phyloP scores from a whole-genome alignment of 2,113 vertebrate species.

The Forbesichthys agassizii region DNA sequence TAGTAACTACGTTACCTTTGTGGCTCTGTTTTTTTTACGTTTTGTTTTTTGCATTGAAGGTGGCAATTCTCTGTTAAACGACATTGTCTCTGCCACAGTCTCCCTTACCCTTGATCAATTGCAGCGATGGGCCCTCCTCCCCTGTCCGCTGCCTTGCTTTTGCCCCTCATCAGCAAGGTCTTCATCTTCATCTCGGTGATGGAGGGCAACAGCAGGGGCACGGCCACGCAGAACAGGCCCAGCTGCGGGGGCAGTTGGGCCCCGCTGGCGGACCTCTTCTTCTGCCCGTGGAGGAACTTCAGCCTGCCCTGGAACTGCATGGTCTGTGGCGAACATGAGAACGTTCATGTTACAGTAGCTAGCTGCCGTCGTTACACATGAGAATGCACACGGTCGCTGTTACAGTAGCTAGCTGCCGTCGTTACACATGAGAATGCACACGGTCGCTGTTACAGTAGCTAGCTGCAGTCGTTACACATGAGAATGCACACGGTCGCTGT shows the following conservation, averaged over 20 bases:
- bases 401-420: too few species aligned
- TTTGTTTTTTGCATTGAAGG: too few species aligned
- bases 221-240: slow-evolving; percentile 89
- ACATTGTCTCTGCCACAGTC: neutral
- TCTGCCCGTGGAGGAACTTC: slow-evolving; percentile 94
- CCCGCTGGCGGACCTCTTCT: slow-evolving; percentile 84
- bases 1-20: too few species aligned
- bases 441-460: too few species aligned
- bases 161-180: slow-evolving; percentile 80
- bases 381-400: too few species aligned
- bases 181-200: slow-evolving; percentile 86
- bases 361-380: too few species aligned
- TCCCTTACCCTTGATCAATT: slow-evolving; percentile 69
- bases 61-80: too few species aligned
- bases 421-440: too few species aligned
- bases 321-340: slow-evolving; percentile 71
- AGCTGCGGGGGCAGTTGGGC: slow-evolving; percentile 81
- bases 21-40: too few species aligned
- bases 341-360: neutral
- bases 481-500: too few species aligned
- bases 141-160: slow-evolving; percentile 74
- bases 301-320: slow-evolving; percentile 97
- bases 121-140: slow-evolving; percentile 50
- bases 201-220: slow-evolving; percentile 87
- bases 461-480: too few species aligned